Evolutionary conservation across 1,140 invertebrate genomes (phyloP).

Genomic region (Drosophila busckii): DNA sequence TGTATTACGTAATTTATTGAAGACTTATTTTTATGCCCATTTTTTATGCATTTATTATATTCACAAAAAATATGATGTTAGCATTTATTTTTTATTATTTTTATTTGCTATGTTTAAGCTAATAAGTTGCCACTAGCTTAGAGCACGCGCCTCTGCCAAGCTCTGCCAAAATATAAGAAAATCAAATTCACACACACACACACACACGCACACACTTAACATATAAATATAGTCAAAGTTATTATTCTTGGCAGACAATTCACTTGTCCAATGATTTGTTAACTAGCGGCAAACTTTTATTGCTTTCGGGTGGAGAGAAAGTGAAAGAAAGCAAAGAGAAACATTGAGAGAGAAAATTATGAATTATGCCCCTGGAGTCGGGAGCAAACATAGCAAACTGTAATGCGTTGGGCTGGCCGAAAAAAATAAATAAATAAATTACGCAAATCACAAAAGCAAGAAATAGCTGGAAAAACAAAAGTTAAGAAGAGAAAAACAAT

Average conservation of each 20-base stretch:
- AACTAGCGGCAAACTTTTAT: conserved; percentile 69
- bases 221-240: conserved; percentile 24
- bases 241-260: conserved; percentile 6
- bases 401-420: conserved; percentile 16
- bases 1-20: no score
- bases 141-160: no score
- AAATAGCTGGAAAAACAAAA: conserved; percentile 3
- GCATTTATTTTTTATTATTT: no score
- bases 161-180: no score
- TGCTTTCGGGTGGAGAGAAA: conserved; percentile 26
- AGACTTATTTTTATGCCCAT: no score
- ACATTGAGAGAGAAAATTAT: conserved; percentile 53
- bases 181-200: not conserved
- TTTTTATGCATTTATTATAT: no score
- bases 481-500: conserved; percentile 45
- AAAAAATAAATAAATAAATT: conserved; percentile 66
- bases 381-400: not conserved
- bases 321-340: conserved; percentile 17
- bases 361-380: conserved; percentile 54
- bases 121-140: no score
- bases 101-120: no score
- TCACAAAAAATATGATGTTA: no score
- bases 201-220: conserved; percentile 4
- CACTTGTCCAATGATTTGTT: conserved; percentile 54
- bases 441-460: conserved; percentile 33